phyloP scores from a whole-genome alignment of 1,140 invertebrate genomes.

The Aphaenogaster rudis region DNA sequence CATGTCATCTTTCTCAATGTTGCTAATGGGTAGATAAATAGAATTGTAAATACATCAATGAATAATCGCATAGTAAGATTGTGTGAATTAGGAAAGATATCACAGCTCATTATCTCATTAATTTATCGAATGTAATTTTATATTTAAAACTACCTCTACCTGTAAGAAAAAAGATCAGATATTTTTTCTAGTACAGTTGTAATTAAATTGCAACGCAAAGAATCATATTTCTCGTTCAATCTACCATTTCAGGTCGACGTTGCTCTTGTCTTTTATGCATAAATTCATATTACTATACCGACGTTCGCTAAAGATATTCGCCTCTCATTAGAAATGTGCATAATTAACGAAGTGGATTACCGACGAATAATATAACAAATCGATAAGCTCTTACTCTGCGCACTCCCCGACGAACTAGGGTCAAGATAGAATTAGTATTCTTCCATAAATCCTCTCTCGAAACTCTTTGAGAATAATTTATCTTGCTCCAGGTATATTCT shows the following conservation, averaged over 20 bases:
- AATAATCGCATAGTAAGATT: neutral
- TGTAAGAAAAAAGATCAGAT: neutral
- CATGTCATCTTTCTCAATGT: neutral
- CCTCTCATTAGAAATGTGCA: conserved; percentile 45
- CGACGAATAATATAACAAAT: conserved; percentile 33
- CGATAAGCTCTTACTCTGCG: conserved; percentile 12
- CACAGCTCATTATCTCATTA: neutral
- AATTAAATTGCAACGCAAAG: conserved; percentile 13
- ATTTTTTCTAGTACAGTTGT: neutral
- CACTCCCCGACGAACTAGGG: conserved; percentile 1
- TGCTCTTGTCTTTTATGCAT: conserved; percentile 13
- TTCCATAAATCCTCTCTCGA: conserved; percentile 17
- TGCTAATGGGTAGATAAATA: neutral
- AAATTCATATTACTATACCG: conserved; percentile 8
- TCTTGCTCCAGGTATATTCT: neutral
- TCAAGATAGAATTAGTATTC: conserved; percentile 55
- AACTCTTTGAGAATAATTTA: conserved; percentile 60
- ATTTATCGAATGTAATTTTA: neutral
- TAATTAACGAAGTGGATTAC: conserved; percentile 52
- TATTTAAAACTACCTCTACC: neutral
- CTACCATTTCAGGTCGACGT: neutral
- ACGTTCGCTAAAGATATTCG: conserved; percentile 41
- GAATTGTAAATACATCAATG: neutral
- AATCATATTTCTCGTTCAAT: conserved; percentile 22
- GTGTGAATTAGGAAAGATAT: neutral